Evolutionary conservation across 2,797 vertebrate species (phyloP).

Genomic region (Novumbra hubbsi): DNA sequence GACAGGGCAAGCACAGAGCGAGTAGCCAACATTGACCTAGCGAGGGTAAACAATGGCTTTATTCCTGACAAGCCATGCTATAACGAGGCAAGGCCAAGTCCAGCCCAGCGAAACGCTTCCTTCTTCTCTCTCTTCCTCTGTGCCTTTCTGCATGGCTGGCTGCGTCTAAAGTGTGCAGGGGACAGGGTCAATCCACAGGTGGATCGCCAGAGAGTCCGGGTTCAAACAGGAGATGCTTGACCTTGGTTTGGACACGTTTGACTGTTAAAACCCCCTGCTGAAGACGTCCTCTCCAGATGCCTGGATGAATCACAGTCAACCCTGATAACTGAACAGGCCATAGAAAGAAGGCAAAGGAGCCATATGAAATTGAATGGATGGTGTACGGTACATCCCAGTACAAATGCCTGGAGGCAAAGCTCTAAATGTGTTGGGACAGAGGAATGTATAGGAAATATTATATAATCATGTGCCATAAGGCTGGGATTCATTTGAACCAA

Average conservation of each 20-base stretch:
- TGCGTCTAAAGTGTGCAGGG: neutral
- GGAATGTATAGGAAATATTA: neutral
- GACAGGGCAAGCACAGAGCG: constrained; percentile 11
- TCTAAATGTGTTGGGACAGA: constrained; percentile 31
- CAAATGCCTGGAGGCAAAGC: constrained; percentile 56
- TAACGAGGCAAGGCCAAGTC: neutral
- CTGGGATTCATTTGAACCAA: neutral
- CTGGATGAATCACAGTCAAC: constrained; percentile 46
- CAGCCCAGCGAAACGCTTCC: neutral
- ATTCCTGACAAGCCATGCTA: neutral
- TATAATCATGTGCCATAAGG: neutral
- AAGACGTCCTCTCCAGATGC: constrained; percentile 45
- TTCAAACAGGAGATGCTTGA: constrained; percentile 54
- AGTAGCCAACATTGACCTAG: neutral
- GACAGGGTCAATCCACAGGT: constrained; percentile 24
- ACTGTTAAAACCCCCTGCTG: constrained; percentile 41
- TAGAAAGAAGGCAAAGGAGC: constrained; percentile 18
- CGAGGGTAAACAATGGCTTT: constrained; percentile 2
- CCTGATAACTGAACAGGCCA: constrained; percentile 45
- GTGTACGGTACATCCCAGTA: constrained; percentile 33
- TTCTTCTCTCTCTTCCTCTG: neutral
- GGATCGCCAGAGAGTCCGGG: constrained; percentile 31
- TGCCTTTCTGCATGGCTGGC: constrained; percentile 21
- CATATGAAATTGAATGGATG: neutral
- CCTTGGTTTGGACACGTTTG: constrained; percentile 53